These are phyloP conservation scores for Catharus bicknelli DNA, from an alignment of 2,113 vertebrate genomes.

Conservation along the genomic window DNA sequence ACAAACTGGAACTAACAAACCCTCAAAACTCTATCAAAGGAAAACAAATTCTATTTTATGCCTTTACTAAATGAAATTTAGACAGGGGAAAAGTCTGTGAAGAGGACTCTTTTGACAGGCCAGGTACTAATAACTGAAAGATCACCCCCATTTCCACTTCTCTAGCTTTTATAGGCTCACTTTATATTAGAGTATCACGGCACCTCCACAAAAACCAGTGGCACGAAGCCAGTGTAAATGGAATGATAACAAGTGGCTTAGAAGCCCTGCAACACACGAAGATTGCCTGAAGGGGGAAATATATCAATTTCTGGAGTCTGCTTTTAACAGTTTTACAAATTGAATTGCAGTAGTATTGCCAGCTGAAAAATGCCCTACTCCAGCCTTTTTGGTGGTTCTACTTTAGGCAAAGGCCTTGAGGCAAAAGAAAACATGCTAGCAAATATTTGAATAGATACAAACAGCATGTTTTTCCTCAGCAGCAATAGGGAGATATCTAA, in stretches of 20 bases:
- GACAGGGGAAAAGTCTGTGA: background rate
- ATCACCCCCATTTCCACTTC: background rate
- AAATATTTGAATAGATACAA: slow-evolving; percentile 23
- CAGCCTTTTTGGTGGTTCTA: background rate
- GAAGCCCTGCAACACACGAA: background rate
- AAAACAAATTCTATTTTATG: background rate
- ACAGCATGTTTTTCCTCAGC: background rate
- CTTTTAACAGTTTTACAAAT: background rate
- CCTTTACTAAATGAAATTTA: background rate
- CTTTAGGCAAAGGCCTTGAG: background rate
- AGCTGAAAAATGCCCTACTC: background rate
- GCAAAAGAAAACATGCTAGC: background rate
- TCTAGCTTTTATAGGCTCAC: background rate
- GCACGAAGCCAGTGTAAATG: background rate
- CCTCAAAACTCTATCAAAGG: background rate
- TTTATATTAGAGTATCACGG: background rate
- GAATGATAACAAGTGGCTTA: background rate
- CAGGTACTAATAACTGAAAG: background rate
- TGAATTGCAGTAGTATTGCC: slow-evolving; percentile 5
- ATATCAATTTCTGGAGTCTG: slow-evolving; percentile 18
- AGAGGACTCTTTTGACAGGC: background rate
- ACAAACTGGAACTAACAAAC: background rate
- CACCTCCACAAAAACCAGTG: background rate
- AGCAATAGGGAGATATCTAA: background rate
- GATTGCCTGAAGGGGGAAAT: background rate